Base-by-base conservation (phyloP, 1,140 invertebrate species). In the Berghia stephanieae region DNA sequence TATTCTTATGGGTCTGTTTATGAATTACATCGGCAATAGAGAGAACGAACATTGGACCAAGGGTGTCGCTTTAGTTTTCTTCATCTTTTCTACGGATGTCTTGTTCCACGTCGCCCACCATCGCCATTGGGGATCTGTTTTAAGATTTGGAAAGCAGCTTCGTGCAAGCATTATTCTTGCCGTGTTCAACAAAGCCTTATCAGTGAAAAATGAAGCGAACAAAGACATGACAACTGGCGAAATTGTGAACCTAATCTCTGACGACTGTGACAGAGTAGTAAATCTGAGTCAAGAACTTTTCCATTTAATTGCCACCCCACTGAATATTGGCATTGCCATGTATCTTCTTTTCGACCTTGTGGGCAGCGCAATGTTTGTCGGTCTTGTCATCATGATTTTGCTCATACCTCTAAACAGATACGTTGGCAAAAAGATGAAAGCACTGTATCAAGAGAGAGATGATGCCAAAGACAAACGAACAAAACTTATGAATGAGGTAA, bases 401-500 rank as follows among this genome's bases (percentile, higher is more conserved):
- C 24, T 73, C 3, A 55, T 73, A 21, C 70, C 70, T 40, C 34
- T 73, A 44, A 73, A 73, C 10, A 10, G 21, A 34, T 73, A 49
- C 46, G 46, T 55, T 6, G 70, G 70, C 34, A 73, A 55, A 21
- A 73, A 73, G 31, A 21, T 73, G 2, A 44, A 55, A 18, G 8
- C 16, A 3, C 36, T 55, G 10, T 2, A 73, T 3, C 21, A 73
- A 40, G 46, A 36, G 3, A 73, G 18, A 27, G 6, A 27, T 5
- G 43, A 73, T n/a, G n/a, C 43, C 46, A 73, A 73, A 24, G 70
- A 73, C 43, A 42, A 73, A 38, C 5, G 70, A 34, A 43, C 57
- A 27, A 73, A 73, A 27, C 34, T 57, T 21, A 52, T 73, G 46
- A 73, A 73, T 73, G 70, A 73, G 38, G 43, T 73, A 38, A 21